Evolutionary conservation across 2,888 invertebrate species (phyloP).

Genomic region (Acleris holmiana): DNA sequence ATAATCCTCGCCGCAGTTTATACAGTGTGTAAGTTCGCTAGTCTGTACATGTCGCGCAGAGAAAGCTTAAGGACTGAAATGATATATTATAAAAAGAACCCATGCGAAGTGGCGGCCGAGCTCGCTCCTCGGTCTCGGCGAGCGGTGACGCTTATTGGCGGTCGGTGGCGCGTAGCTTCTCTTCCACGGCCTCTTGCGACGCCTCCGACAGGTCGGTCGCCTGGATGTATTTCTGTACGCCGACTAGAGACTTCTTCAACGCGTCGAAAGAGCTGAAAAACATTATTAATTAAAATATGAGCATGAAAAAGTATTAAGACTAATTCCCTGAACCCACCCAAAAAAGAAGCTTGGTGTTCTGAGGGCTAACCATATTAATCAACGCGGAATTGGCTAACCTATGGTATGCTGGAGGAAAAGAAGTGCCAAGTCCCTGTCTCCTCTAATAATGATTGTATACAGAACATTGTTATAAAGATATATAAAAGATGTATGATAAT

Average conservation of each 20-base stretch:
- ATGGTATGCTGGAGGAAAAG: too few relatives aligned
- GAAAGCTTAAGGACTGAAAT: constrained; percentile 60
- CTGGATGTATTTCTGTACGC: constrained; percentile 98
- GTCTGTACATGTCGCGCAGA: constrained; percentile 58
- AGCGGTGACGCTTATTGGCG: constrained; percentile 87
- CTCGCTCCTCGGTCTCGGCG: constrained; percentile 41
- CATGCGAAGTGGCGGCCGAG: constrained; percentile 46
- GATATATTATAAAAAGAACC: constrained; percentile 61
- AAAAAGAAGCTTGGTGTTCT: too few relatives aligned
- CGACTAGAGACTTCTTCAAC: constrained; percentile 97
- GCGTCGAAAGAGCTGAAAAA: constrained; percentile 96
- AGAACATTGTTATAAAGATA: too few relatives aligned
- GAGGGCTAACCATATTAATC: too few relatives aligned
- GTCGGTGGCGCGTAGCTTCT: constrained; percentile 96
- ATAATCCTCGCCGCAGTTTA: constrained; percentile 65
- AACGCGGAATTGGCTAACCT: too few relatives aligned
- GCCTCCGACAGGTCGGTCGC: constrained; percentile 98
- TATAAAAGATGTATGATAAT: too few relatives aligned
- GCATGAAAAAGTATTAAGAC: too few relatives aligned
- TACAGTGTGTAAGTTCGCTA: constrained; percentile 49
- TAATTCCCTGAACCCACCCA: too few relatives aligned
- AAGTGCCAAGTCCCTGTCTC: too few relatives aligned
- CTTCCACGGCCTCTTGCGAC: constrained; percentile 96
- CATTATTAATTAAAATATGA: background rate
- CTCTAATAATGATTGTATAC: too few relatives aligned